These are phyloP conservation scores for Parasteatoda lunata DNA, from an alignment of 2,888 invertebrate genomes.

Conservation along the genomic window DNA sequence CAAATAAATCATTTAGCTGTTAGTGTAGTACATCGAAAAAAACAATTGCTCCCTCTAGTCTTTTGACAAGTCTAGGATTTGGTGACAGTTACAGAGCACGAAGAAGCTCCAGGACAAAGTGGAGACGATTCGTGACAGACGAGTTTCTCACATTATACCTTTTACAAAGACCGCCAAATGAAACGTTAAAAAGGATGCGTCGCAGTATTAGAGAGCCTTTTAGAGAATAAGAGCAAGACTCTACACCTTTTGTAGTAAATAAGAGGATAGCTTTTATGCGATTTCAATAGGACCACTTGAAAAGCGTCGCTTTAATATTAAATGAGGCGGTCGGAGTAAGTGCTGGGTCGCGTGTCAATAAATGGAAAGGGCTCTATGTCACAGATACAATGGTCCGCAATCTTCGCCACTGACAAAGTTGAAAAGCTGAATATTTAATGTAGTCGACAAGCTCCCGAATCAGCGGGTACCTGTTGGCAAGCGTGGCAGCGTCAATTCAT, in stretches of 20 bases:
- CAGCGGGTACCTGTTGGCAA: constrained; percentile 61
- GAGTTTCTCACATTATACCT: constrained; percentile 28
- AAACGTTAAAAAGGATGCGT: constrained; percentile 55
- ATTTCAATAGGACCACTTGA: constrained; percentile 42
- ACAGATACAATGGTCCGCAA: constrained; percentile 61
- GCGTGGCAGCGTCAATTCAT: constrained; percentile 52
- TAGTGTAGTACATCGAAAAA: no score
- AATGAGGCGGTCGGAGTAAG: constrained; percentile 63
- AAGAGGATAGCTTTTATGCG: constrained; percentile 43
- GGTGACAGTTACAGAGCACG: neutral
- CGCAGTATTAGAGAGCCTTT: constrained; percentile 18
- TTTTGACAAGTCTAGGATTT: neutral
- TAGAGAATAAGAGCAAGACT: constrained; percentile 11
- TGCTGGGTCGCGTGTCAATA: constrained; percentile 62
- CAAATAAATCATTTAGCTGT: no score
- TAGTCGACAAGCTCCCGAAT: constrained; percentile 23
- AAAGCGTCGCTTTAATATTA: constrained; percentile 61
- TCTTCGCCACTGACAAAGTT: constrained; percentile 58
- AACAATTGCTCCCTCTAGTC: no score
- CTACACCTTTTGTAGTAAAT: constrained; percentile 47
- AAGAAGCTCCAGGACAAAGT: neutral
- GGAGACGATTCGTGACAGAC: constrained; percentile 49
- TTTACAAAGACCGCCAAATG: constrained; percentile 35
- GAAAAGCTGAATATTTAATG: constrained; percentile 59
- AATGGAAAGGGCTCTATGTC: constrained; percentile 56